phyloP scores from a whole-genome alignment of 2,797 vertebrate species.

The Geotrypetes seraphini region DNA sequence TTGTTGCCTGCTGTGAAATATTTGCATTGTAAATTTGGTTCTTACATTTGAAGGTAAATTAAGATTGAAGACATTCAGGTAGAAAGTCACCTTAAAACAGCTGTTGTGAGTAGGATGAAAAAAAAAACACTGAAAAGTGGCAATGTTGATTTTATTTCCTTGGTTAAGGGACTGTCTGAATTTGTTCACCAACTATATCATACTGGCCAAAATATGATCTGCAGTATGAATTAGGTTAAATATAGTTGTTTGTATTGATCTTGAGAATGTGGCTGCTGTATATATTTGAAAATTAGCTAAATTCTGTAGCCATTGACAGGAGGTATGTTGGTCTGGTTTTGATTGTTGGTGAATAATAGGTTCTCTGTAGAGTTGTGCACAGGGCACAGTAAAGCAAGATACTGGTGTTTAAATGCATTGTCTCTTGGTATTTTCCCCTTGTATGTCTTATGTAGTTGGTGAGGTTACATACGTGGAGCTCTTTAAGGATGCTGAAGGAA shows the following conservation, averaged over 20 bases:
- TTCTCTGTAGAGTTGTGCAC: constrained; percentile 91
- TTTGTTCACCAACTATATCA: constrained; percentile 82
- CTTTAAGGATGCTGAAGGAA: constrained; percentile 99
- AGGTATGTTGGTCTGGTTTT: constrained; percentile 89
- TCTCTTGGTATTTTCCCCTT: constrained; percentile 99
- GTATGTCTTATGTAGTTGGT: constrained; percentile 99
- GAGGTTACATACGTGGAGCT: constrained; percentile 99
- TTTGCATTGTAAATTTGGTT: constrained; percentile 70
- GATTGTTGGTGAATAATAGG: constrained; percentile 95
- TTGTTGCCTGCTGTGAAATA: constrained; percentile 74
- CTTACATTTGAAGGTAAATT: constrained; percentile 59
- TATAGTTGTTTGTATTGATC: constrained; percentile 73
- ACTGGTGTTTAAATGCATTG: constrained; percentile 97
- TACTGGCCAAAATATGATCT: constrained; percentile 80
- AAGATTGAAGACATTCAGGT: constrained; percentile 70
- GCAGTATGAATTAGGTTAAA: constrained; percentile 78
- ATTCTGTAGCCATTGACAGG: constrained; percentile 84
- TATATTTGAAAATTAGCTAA: constrained; percentile 83
- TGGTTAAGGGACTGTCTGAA: constrained; percentile 60
- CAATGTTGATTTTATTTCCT: constrained; percentile 53
- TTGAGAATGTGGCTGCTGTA: constrained; percentile 85
- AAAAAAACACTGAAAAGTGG: constrained; percentile 49
- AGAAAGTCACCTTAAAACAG: constrained; percentile 81
- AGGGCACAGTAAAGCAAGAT: constrained; percentile 89
- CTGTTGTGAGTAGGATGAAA: constrained; percentile 63